Conservation (phyloP, 2,888 invertebrate genomes). For the Drosophila paramelanica region DNA sequence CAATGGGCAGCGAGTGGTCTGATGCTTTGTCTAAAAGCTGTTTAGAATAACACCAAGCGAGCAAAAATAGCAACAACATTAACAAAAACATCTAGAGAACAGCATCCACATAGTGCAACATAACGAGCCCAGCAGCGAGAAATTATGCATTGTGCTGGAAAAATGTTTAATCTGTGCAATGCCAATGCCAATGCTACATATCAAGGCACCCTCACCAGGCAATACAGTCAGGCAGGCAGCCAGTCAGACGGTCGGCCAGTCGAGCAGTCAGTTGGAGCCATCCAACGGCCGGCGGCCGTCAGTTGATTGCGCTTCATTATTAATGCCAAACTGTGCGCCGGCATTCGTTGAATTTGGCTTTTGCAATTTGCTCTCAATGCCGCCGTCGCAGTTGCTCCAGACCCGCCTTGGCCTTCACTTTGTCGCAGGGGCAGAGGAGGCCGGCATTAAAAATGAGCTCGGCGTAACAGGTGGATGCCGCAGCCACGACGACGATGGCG, state of each 20-base stretch:
- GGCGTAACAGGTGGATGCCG: slow-evolving; percentile 82
- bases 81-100: slow-evolving; percentile 15
- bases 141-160: slow-evolving; percentile 76
- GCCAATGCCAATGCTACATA: slow-evolving; percentile 53
- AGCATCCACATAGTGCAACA: slow-evolving; percentile 32
- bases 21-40: slow-evolving; percentile 80
- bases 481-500: slow-evolving; percentile 30
- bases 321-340: slow-evolving; percentile 82
- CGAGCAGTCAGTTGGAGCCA: slow-evolving; percentile 46
- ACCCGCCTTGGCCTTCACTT: slow-evolving; percentile 41
- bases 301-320: slow-evolving; percentile 83
- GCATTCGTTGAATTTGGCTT: slow-evolving; percentile 83
- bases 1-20: slow-evolving; percentile 25
- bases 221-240: slow-evolving; percentile 16
- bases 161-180: slow-evolving; percentile 68
- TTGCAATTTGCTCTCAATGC: slow-evolving; percentile 83
- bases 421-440: slow-evolving; percentile 14
- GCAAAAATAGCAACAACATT: slow-evolving; percentile 29
- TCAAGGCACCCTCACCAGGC: slow-evolving; percentile 59
- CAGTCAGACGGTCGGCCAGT: slow-evolving; percentile 32
- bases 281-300: slow-evolving; percentile 62
- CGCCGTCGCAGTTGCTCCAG: slow-evolving; percentile 44
- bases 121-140: slow-evolving; percentile 72
- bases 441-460: slow-evolving; percentile 80
- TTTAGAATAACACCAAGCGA: slow-evolving; percentile 75